Evolutionary conservation across 1,140 invertebrate genomes (phyloP), one percentile per base, ranked within the genome.

Genomic region (Drosophila asahinai): DNA sequence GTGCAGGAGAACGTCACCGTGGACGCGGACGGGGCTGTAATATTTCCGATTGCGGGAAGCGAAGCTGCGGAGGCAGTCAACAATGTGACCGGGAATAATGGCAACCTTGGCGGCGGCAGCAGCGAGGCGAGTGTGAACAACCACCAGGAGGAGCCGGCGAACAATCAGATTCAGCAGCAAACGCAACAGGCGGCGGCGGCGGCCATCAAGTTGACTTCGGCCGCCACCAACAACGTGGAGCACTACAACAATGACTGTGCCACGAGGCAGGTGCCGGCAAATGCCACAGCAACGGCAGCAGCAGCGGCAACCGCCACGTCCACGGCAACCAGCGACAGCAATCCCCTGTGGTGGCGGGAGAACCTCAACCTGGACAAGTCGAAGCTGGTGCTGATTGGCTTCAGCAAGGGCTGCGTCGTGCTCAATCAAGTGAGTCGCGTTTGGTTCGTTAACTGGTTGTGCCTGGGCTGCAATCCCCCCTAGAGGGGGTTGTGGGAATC

Each of bases 371-470:
- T 95, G 42, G 93, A 94, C 64, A 92, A 93, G 74, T 91, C 91
- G 22, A 93, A 94, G 59, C 91, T 97, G 64, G 94, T 93, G 52
- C 91, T 97, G 62, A 94, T 98, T 74, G 97, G 97, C 2, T 98
- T 98, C 92, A 98, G 97, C 93, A 98, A 98, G 94, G 97, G 97
- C 45, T 98, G 97, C 93, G 96, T 97, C 48, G 97, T 98, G 60
- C 94, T 98, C 62, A 98, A 98, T 94, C 97, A 98, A 92, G 92
- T 93, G 89, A 93, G 92, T 93, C 75, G 43, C 57, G 57, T 82
- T 90, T 79, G 79, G 80, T 92, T 90, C 91, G 89, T 73, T 91
- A 86, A 92, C 83, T 92, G 81, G 75, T 66, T 81, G 15, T 27
- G 22, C 38, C 30, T 43, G 57, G 17, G 52, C 30, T 45, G 15